A percentile compares a stretch with the other conserved stretches of the same genome.
Evolutionary conservation across 1,140 invertebrate genomes (phyloP).

Genomic region (Leptopilina clavipes): DNA sequence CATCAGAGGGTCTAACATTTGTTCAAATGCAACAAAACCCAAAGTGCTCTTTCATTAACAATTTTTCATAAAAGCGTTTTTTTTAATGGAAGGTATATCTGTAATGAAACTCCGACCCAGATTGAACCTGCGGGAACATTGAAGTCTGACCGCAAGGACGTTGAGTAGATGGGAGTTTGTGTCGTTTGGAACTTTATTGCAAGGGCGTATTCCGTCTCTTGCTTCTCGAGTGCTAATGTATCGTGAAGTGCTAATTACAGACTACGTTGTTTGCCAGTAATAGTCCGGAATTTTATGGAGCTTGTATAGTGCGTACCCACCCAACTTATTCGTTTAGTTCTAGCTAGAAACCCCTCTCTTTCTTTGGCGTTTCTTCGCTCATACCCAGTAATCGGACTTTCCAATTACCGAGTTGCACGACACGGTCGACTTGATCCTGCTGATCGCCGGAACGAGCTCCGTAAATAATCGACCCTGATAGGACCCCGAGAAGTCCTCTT

Average conservation of each 20-base stretch:
- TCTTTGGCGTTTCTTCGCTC: background rate
- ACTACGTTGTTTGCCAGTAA: conserved; percentile 63
- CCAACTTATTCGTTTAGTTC: conserved; percentile 49
- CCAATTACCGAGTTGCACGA: conserved; percentile 36
- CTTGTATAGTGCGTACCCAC: conserved; percentile 48
- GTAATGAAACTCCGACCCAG: conserved; percentile 50
- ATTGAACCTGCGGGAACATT: conserved; percentile 38
- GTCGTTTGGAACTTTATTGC: conserved; percentile 65
- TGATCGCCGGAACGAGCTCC: conserved; percentile 26
- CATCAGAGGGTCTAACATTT: too few species aligned
- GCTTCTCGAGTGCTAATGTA: conserved; percentile 63
- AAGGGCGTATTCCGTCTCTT: conserved; percentile 60
- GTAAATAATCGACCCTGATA: conserved; percentile 31
- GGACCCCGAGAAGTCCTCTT: background rate
- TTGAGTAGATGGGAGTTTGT: conserved; percentile 15
- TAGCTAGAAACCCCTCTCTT: conserved; percentile 38
- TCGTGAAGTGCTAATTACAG: conserved; percentile 73
- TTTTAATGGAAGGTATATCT: too few species aligned
- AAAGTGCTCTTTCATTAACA: too few species aligned
- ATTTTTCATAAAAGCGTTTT: too few species aligned
- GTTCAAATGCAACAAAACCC: too few species aligned
- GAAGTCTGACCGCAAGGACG: conserved; percentile 40
- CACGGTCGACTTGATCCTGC: conserved; percentile 29
- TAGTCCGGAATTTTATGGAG: conserved; percentile 68
- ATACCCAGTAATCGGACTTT: conserved; percentile 35